Base-by-base conservation (phyloP, 37 sponge, comb jelly and placozoan genomes). In the Petrosia ficiformis region DNA sequence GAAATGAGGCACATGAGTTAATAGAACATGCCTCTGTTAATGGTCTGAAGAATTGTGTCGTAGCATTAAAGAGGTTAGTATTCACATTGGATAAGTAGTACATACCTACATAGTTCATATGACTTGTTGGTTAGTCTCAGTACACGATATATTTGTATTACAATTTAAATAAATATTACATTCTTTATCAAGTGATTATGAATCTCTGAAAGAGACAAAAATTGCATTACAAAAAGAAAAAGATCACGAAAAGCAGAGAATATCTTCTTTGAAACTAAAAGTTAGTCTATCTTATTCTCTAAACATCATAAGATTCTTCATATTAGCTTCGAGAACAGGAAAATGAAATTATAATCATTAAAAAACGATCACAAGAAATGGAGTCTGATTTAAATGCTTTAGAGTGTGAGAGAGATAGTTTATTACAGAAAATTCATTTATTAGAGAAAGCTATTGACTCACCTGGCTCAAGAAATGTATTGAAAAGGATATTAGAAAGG, bases 401-500 rank as follows among this genome's bases (percentile, higher is more conserved):
- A n/a, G 84, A 83, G 36, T 28, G 70, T 25, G 77, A 76, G 70
- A 76, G 56, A 43, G 68, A 70, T 4, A 75, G 42, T 29, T 54
- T 71, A 10, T 48, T 58, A 26, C 57, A 33, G 59, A 83, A 83
- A 42, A 71, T 83, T 24, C 75, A 76, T 63, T 31, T 77, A 59
- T 57, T 83, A 33, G 77, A 83, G 64, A 43, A 1, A 59, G 84
- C 84, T 22, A 0, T 83, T 22, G 77, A 83, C 42, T 76, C 84
- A 5, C 84, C 84, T 54, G 56, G 52, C 25, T 83, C 84, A 58
- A 40, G 59, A 42, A 52, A n/a, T 32, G 48, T 63, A 42, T 63
- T 83, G 0, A 48, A 67, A 32, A 39, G 84, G 28, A 83, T 83
- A n/a, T 43, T 83, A 14, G 84, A 83, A 48, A 83, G 79, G 79